These are phyloP conservation scores for Spodoptera exigua DNA, from an alignment of 2,888 invertebrate species.

Conservation along the genomic window DNA sequence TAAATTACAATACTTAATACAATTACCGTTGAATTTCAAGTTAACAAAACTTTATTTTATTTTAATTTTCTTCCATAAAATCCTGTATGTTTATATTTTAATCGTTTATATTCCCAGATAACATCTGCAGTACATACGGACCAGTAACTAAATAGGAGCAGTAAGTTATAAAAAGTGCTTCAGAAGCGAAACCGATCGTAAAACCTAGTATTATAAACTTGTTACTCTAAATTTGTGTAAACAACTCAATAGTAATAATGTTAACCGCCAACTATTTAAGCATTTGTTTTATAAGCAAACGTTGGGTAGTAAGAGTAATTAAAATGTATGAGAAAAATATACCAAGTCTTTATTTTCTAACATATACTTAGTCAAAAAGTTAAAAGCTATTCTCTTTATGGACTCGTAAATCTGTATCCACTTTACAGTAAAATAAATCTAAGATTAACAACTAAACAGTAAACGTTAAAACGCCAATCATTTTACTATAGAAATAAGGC, in stretches of 20 bases:
- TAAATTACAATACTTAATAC: too few relatives aligned
- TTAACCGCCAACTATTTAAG: slow-evolving; percentile 27
- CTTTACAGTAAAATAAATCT: too few relatives aligned
- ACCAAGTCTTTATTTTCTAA: slow-evolving; percentile 5
- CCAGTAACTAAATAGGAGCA: slow-evolving; percentile 27
- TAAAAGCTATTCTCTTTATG: too few relatives aligned
- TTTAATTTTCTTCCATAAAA: too few relatives aligned
- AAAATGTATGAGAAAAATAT: slow-evolving; percentile 18
- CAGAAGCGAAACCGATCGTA: slow-evolving; percentile 39
- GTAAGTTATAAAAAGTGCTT: slow-evolving; percentile 42
- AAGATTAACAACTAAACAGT: too few relatives aligned
- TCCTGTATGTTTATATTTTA: too few relatives aligned
- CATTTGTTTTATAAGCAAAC: slow-evolving; percentile 41
- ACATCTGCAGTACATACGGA: slow-evolving; percentile 49
- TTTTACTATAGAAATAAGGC: too few relatives aligned
- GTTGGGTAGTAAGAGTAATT: slow-evolving; percentile 20
- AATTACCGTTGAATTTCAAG: too few relatives aligned
- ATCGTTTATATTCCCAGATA: slow-evolving; percentile 28
- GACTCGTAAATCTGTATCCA: too few relatives aligned
- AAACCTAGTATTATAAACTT: slow-evolving; percentile 57
- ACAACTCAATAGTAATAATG: slow-evolving; percentile 49
- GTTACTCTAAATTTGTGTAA: slow-evolving; percentile 49
- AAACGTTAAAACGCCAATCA: too few relatives aligned
- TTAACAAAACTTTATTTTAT: too few relatives aligned
- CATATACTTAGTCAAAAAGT: slow-evolving; percentile 3